Base-by-base conservation (phyloP, 2,113 vertebrate genomes). In the Saguinus imperator region DNA sequence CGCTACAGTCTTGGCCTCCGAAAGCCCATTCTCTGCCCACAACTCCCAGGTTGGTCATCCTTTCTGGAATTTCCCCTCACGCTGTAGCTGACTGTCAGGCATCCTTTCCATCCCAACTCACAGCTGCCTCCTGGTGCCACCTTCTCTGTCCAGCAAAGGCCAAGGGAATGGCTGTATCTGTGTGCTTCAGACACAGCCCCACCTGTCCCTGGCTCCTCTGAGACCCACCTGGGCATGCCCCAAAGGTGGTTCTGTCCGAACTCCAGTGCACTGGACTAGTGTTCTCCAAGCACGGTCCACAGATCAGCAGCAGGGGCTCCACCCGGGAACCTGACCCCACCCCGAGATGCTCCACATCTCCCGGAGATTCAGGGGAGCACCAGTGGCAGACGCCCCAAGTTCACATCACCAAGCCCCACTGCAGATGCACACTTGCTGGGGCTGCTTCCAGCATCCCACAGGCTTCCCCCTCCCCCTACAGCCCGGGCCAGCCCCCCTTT, bases 321-420 rank as follows among this genome's bases (percentile, higher is more conserved):
- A 32, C 12, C 81, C 8, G 0, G 16, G n/a, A 16, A 50, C 29
- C 1, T 2, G 25, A 75, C 35, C 23, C 50, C 10, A 2, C 40
- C 94, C 57, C 0, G 5, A 81, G 21, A 8, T 8, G 10, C 29
- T 5, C 50, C 27, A 8, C 64, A 52, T 29, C 40, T 32, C 68
- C 27, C 1, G 10, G 40, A 70, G n/a, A 27, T 1, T 12, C 82
- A 13, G 29, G 8, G 1, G 0, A 1, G 9, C 1, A 2, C 25
- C 14, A 4, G 35, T 1, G 21, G 1, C 5, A 32, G 32, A 20
- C 21, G 6, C 8, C 2, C 29, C 8, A 0, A 9, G 57, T 2
- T 17, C 1, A 0, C 43, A 1, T 35, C 64, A 16, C 32, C 8
- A 37, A 25, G 20, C 16, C 80, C 37, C 23, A 45, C 58, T 3